Conservation (phyloP, 2,797 vertebrate genomes). For the Leuciscus waleckii region DNA sequence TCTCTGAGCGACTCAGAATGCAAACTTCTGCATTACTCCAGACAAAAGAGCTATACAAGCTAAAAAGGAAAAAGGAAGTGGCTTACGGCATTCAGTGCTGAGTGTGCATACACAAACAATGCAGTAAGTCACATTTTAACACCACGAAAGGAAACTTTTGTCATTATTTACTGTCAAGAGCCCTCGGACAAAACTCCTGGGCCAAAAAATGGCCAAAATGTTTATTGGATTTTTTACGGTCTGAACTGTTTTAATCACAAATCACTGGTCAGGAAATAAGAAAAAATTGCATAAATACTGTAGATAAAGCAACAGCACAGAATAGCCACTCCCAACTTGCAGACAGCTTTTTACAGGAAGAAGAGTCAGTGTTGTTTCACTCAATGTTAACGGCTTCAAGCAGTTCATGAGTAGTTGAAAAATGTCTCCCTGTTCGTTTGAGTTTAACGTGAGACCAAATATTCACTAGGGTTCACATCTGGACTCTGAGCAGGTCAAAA, state of each 20-base stretch:
- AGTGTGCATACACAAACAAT: neutral
- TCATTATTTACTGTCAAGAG: neutral
- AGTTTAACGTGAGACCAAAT: neutral
- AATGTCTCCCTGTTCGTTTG: too few relatives aligned
- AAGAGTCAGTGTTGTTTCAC: too few relatives aligned
- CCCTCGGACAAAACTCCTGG: neutral
- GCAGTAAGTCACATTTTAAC: neutral
- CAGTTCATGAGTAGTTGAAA: neutral
- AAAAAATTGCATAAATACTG: neutral
- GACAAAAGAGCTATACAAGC: neutral
- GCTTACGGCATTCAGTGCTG: neutral
- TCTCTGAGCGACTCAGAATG: neutral
- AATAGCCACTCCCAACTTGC: too few relatives aligned
- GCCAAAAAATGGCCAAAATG: neutral
- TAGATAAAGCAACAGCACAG: neutral
- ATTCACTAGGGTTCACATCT: neutral
- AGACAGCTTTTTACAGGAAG: too few relatives aligned
- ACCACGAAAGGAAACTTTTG: neutral
- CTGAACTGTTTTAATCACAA: neutral
- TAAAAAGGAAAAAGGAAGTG: slow-evolving; percentile 13
- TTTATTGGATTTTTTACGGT: neutral
- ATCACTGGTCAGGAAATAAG: neutral
- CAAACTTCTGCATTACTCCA: slow-evolving; percentile 3
- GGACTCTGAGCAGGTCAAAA: too few relatives aligned
- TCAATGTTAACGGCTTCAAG: too few relatives aligned